Percentiles rank a stretch among this genome's conserved stretches.
phyloP scores from a whole-genome alignment of 2,113 vertebrate genomes.

The Xiphophorus couchianus region DNA sequence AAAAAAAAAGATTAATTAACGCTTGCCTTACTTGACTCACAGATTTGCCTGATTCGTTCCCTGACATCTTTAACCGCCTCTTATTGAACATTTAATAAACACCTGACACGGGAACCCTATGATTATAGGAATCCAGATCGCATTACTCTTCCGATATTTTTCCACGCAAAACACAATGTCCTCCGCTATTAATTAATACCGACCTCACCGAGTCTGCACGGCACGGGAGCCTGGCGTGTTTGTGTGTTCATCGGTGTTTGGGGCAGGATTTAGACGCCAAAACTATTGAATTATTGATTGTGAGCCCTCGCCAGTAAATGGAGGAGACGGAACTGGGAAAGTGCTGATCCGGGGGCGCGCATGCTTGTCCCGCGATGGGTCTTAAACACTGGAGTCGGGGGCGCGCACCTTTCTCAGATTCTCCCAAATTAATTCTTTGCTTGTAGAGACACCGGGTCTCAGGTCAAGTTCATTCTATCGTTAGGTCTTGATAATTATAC shows the following conservation, averaged over 20 bases:
- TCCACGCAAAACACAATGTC: constrained; percentile 77
- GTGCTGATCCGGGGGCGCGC: constrained; percentile 63
- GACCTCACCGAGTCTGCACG: constrained; percentile 67
- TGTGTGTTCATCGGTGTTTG: constrained; percentile 71
- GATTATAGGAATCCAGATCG: constrained; percentile 67
- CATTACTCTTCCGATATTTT: constrained; percentile 72
- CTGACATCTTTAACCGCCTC: constrained; percentile 72
- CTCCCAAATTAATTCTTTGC: neutral
- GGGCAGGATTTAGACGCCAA: constrained; percentile 79
- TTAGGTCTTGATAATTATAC: too few relatives aligned
- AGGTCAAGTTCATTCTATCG: too few relatives aligned
- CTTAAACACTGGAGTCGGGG: constrained; percentile 22
- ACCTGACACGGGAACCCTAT: constrained; percentile 69
- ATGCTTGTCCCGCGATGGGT: constrained; percentile 28
- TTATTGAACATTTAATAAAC: constrained; percentile 78
- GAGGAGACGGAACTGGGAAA: constrained; percentile 78
- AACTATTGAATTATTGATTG: constrained; percentile 83
- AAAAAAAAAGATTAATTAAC: constrained; percentile 27
- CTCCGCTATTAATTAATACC: constrained; percentile 81
- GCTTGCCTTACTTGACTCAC: constrained; percentile 55
- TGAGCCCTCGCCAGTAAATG: constrained; percentile 72
- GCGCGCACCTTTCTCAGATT: constrained; percentile 39
- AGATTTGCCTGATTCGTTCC: constrained; percentile 65
- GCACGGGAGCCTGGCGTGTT: constrained; percentile 64
- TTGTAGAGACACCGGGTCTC: too few relatives aligned